These are phyloP conservation scores for Leptinotarsa lineolata DNA, from an alignment of 1,140 invertebrate genomes.

Conservation along the genomic window DNA sequence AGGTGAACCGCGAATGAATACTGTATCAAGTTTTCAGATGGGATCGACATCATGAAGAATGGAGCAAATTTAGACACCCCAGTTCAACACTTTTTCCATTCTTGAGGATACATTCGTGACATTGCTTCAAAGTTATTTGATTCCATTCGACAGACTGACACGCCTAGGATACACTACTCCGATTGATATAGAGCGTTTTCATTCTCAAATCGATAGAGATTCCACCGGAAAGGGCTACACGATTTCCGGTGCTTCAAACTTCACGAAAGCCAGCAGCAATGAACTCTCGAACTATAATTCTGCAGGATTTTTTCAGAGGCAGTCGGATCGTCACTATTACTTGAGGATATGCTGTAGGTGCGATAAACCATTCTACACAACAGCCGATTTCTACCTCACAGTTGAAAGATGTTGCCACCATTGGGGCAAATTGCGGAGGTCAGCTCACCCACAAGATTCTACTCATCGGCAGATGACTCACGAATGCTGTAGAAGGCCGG, in stretches of 20 bases:
- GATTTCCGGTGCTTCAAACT: constrained; percentile 27
- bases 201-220: not conserved
- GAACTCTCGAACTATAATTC: constrained; percentile 63
- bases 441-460: not conserved
- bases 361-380: constrained; percentile 66
- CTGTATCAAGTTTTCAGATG: too few species aligned
- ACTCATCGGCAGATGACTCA: constrained; percentile 44
- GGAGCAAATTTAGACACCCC: not conserved
- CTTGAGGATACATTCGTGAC: constrained; percentile 7
- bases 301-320: constrained; percentile 40
- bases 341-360: constrained; percentile 75
- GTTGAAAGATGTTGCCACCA: constrained; percentile 78
- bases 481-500: constrained; percentile 59
- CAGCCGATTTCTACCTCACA: constrained; percentile 68
- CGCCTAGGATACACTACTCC: constrained; percentile 75
- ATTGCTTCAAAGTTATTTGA: constrained; percentile 56
- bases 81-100: constrained; percentile 1
- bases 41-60: too few species aligned
- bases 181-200: constrained; percentile 30
- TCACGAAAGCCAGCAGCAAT: constrained; percentile 67
- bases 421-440: constrained; percentile 69
- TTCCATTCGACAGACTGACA: constrained; percentile 67
- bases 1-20: too few species aligned
- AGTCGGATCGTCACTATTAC: constrained; percentile 56
- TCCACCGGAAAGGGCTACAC: not conserved